A percentile compares a stretch with the other conserved stretches of the same genome.
phyloP scores from a whole-genome alignment of 2,888 invertebrate genomes.

The Pollenia amentaria region DNA sequence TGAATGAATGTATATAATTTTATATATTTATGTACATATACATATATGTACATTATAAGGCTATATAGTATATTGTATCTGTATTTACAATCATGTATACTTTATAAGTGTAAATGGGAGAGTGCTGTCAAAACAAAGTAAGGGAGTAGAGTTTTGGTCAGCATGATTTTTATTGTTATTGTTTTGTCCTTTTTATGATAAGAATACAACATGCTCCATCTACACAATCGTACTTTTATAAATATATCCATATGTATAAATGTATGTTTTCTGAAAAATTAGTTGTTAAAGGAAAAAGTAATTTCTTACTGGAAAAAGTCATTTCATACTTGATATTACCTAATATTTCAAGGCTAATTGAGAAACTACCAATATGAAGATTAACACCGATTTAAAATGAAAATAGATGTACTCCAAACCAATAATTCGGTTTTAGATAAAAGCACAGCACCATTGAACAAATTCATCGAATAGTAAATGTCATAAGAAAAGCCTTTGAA shows the following conservation, averaged over 20 bases:
- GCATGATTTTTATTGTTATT: constrained; percentile 82
- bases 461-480: no score
- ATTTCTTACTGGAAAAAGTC: not conserved
- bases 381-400: no score
- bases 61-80: not conserved
- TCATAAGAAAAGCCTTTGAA: no score
- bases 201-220: constrained; percentile 63
- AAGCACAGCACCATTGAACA: no score
- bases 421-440: no score
- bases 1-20: constrained; percentile 14
- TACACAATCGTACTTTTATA: constrained; percentile 1
- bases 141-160: constrained; percentile 75
- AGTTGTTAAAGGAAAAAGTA: constrained; percentile 21
- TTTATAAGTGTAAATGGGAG: constrained; percentile 31
- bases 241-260: not conserved
- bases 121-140: constrained; percentile 12
- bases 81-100: not conserved
- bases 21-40: constrained; percentile 10
- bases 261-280: not conserved
- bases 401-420: no score
- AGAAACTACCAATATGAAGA: no score
- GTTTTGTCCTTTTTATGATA: constrained; percentile 81
- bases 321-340: no score
- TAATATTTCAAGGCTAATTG: no score
- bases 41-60: constrained; percentile 2